Conservation (phyloP, 2,888 invertebrate species). For the Antheraea assamensis region DNA sequence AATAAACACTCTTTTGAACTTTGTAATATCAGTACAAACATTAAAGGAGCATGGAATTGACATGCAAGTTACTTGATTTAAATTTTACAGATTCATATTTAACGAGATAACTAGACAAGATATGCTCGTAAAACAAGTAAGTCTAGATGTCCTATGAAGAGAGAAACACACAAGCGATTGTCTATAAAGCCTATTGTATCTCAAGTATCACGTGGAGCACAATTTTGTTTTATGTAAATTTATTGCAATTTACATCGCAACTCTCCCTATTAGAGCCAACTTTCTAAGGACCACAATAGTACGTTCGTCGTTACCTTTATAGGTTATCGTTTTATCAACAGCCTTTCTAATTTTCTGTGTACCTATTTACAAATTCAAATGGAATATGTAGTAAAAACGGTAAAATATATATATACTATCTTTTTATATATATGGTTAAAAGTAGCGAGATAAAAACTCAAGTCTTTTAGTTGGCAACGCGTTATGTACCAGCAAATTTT, state of each 20-base stretch:
- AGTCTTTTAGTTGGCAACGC: too few relatives aligned
- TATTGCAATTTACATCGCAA: conserved; percentile 36
- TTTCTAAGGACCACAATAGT: conserved; percentile 50
- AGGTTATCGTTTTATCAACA: conserved; percentile 2
- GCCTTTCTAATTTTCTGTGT: conserved; percentile 11
- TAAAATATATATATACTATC: background rate
- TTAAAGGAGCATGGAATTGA: too few relatives aligned
- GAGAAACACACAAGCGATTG: background rate
- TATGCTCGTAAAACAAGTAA: background rate
- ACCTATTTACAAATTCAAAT: background rate
- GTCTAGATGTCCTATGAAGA: background rate
- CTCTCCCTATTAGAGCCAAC: conserved; percentile 39
- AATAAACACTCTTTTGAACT: too few relatives aligned
- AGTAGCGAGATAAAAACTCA: background rate
- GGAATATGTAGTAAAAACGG: background rate
- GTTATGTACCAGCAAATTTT: too few relatives aligned
- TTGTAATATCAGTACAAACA: too few relatives aligned
- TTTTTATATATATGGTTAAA: background rate
- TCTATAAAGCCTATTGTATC: background rate
- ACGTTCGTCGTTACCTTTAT: background rate
- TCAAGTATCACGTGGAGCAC: background rate
- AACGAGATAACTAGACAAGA: too few relatives aligned
- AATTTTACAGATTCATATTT: too few relatives aligned
- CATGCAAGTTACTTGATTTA: too few relatives aligned
- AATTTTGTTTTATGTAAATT: conserved; percentile 31